Evolutionary conservation across 23 tunicate genomes (phyloP), one percentile per base, ranked within the genome.

Genomic region (Halocynthia aurantium): DNA sequence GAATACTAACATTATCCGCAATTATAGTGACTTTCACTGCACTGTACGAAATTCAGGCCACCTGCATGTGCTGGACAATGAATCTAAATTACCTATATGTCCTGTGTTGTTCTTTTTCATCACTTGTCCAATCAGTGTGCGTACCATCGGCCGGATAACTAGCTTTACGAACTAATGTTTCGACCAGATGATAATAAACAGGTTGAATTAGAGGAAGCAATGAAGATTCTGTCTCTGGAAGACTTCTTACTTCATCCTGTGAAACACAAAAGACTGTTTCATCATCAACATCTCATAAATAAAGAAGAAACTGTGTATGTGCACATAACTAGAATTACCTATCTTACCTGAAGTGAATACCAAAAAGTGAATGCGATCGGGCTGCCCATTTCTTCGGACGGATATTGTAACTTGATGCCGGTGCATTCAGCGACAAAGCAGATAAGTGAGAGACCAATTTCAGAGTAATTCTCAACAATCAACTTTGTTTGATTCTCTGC

Each of bases 291-390:
- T 31, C 44, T 31, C 4, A 31, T 31, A 31, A 0, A 4, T 31
- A 31, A 31, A 31, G 44, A 31, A 4, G 44, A 31, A n/a, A 31
- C 44, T 31, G 44, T 31, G n/a, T n/a, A n/a, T n/a, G n/a, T n/a
- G n/a, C n/a, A n/a, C n/a, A n/a, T n/a, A n/a, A n/a, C 44, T 72
- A 57, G 53, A 72, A 72, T 44, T 72, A 57, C 4, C 6, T 61
- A 57, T 72, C 5, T 31, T 31, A 31, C 44, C 44, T 31, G 44
- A 53, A 96, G 67, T 12, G 96, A 80, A 76, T 82, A 96, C 99
- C 99, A 96, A 77, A 96, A 96, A 6, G 99, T 89, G 57, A 86
- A 96, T 6, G 96, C 76, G 6, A 96, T 89, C 6, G 99, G 99
- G 72, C 92, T 84, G 18, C 97, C 76, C 63, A 20, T 52, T 76